These are phyloP conservation scores for Dreissena rostriformis DNA, from an alignment of 1,140 invertebrate species.

Conservation along the genomic window DNA sequence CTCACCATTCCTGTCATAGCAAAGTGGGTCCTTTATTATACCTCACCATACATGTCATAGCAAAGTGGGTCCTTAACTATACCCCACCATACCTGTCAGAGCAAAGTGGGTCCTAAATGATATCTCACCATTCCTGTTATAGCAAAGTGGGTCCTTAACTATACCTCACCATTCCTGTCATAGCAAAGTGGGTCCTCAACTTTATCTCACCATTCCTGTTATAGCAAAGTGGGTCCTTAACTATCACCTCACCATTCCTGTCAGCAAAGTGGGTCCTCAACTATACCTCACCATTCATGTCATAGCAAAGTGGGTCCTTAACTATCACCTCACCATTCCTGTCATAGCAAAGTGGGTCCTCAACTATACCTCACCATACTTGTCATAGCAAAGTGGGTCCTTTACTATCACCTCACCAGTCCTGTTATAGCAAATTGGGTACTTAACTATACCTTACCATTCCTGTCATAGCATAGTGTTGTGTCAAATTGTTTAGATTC, in stretches of 20 bases:
- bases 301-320: slow-evolving; percentile 58
- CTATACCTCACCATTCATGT: slow-evolving; percentile 88
- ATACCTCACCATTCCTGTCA: slow-evolving; percentile 88
- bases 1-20: no score
- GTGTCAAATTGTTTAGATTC: no score
- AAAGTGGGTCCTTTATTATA: no score
- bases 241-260: slow-evolving; percentile 88
- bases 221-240: slow-evolving; percentile 84
- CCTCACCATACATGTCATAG: no score
- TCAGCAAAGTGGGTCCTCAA: slow-evolving; percentile 90
- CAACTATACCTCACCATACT: slow-evolving; percentile 85
- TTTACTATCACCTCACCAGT: no score
- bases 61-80: no score
- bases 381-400: slow-evolving; percentile 93
- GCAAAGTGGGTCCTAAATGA: neutral
- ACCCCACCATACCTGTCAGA: no score
- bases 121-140: slow-evolving; percentile 92
- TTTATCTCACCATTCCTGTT: slow-evolving; percentile 44
- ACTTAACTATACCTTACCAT: no score
- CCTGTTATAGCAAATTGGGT: no score
- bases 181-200: no score
- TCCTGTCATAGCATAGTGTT: no score
- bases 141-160: slow-evolving; percentile 88
- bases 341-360: no score
- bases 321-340: slow-evolving; percentile 46